Evolutionary conservation across 2,888 invertebrate genomes (phyloP), one percentile per base, ranked within the genome.

Genomic region (Himalopsyche anomala): DNA sequence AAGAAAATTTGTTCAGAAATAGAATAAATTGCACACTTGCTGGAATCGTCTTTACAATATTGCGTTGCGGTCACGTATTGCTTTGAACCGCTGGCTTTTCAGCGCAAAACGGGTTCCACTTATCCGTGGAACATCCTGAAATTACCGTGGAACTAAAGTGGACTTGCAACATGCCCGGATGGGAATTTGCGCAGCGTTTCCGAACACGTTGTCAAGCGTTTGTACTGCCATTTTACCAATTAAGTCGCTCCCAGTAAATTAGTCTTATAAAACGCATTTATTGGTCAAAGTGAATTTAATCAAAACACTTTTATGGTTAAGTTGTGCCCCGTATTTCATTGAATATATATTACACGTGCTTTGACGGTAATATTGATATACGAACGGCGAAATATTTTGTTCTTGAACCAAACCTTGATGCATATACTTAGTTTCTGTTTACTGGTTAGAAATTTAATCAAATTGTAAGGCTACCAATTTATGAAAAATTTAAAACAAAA

Each of bases 31-130:
- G 74, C 74, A 74, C 74, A 74, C 74, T 74, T 36, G 45, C 79
- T 36, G 54, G 38, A 54, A 19, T 84, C 38, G 85, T 62, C 81
- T 85, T 81, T 81, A 85, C 62, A 55, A 45, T 40, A 85, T 82
- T 82, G 15, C 85, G 82, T 82, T 82, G 85, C 42, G 85, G 85
- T 85, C 85, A 85, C 85, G 85, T 85, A 85, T 85, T 79, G 82
- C 82, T 85, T 85, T 85, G 85, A 85, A 85, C 85, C 85, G 85
- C 51, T 82, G 85, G 85, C 85, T 85, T 85, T 81, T 80, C 85
- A 81, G 80, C 74, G 85, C 81, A 85, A 85, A 85, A 85, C 82
- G 85, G 85, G 45, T 81, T 15, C 74, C 74, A 74, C 74, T 74
- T 74, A 38, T 74, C 74, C 74, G 38, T 74, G 74, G 74, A 28